phyloP scores from a whole-genome alignment of 30 jellyfish, hydroid and myxozoan species.

The Hydractinia symbiolongicarpus region DNA sequence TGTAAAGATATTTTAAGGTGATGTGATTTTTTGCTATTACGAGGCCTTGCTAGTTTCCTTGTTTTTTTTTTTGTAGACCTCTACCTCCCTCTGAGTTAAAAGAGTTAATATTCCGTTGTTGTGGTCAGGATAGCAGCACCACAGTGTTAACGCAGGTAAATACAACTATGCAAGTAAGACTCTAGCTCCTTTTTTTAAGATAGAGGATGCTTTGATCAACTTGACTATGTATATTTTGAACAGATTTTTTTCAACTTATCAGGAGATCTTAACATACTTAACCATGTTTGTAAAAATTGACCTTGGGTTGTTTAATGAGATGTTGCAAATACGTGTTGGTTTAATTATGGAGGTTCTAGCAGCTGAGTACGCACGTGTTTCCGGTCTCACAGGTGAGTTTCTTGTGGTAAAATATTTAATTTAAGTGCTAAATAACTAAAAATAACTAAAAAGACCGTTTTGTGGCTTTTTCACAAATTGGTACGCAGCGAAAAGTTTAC shows the following conservation, averaged over 20 bases:
- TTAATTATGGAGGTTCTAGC: conserved; percentile 95
- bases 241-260: neutral
- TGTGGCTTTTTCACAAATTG: neutral
- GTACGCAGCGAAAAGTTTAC: too few relatives aligned
- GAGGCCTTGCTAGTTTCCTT: neutral
- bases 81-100: conserved; percentile 80
- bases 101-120: conserved; percentile 56
- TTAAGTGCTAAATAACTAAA: neutral
- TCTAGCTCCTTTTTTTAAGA: neutral
- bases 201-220: neutral
- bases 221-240: neutral
- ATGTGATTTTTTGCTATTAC: too few relatives aligned
- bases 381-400: conserved; percentile 60
- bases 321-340: conserved; percentile 94
- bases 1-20: too few relatives aligned
- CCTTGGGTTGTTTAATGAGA: conserved; percentile 75
- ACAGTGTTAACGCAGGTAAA: conserved; percentile 95
- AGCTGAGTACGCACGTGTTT: conserved; percentile 88
- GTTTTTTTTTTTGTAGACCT: conserved; percentile 45
- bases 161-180: neutral
- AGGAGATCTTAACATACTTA: conserved; percentile 76
- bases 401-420: neutral
- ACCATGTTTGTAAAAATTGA: conserved; percentile 94
- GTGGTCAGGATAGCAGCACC: conserved; percentile 93
- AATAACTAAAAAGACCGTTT: neutral